Percentiles rank a stretch among this genome's conserved stretches.
phyloP scores from a whole-genome alignment of 2,113 vertebrate species.

The Chitala chitala region DNA sequence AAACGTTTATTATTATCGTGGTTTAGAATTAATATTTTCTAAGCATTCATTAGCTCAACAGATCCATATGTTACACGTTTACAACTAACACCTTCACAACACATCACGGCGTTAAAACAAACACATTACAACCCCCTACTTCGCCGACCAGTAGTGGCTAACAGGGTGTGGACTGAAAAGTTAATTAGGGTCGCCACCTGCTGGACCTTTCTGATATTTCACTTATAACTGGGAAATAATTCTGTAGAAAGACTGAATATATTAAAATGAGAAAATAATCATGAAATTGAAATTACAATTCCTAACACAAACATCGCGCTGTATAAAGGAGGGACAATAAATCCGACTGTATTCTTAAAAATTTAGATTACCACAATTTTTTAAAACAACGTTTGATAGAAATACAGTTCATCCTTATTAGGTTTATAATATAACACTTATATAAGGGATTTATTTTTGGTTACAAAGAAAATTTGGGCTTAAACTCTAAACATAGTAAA shows the following conservation, averaged over 20 bases:
- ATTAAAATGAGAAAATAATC: too few species aligned
- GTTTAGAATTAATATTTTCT: too few species aligned
- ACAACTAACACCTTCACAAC: not conserved
- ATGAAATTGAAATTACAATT: too few species aligned
- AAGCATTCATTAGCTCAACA: too few species aligned
- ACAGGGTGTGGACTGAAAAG: too few species aligned
- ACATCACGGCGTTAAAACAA: not conserved
- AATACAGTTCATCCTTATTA: conserved; percentile 14
- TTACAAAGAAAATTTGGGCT: not conserved
- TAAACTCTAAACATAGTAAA: not conserved
- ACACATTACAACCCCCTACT: too few species aligned
- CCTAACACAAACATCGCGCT: not conserved
- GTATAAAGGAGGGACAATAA: not conserved
- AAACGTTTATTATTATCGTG: not conserved
- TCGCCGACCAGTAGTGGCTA: too few species aligned
- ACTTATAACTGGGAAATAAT: not conserved
- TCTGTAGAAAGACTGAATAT: not conserved
- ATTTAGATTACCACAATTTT: conserved; percentile 21
- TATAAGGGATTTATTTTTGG: not conserved
- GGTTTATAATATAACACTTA: not conserved
- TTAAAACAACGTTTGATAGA: conserved; percentile 10
- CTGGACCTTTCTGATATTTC: too few species aligned
- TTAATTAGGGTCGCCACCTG: not conserved
- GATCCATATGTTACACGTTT: too few species aligned
- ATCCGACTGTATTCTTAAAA: conserved; percentile 18